These are phyloP conservation scores for Diceros bicornis DNA, from an alignment of 2,797 vertebrate species.

Conservation along the genomic window DNA sequence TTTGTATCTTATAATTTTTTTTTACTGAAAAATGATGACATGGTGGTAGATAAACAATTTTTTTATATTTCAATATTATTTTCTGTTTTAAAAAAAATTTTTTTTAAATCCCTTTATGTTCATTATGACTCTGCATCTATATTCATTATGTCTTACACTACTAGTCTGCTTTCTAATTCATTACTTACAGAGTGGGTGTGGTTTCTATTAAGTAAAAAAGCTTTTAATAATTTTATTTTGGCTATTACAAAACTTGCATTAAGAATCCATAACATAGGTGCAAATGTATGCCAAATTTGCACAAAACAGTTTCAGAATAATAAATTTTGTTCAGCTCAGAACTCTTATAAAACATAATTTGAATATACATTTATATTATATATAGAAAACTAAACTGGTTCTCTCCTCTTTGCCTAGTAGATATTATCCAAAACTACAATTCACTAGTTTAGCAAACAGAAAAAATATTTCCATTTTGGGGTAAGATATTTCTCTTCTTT, in stretches of 20 bases:
- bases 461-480: background rate
- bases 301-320: conserved; percentile 13
- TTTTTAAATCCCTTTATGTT: background rate
- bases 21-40: background rate
- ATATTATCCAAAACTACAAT: background rate
- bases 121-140: background rate
- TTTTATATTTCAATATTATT: background rate
- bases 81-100: background rate
- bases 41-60: background rate
- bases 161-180: background rate
- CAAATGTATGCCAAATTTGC: conserved; percentile 23
- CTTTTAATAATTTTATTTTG: conserved; percentile 38
- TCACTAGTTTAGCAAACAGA: conserved; percentile 1
- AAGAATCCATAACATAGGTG: background rate
- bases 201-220: background rate
- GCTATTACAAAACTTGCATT: conserved; percentile 23
- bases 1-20: background rate
- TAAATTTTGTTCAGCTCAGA: background rate
- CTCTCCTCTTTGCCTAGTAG: background rate
- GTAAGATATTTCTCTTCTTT: background rate
- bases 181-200: background rate
- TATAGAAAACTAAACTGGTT: background rate
- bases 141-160: background rate
- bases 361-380: background rate
- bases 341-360: background rate